Base-by-base conservation (phyloP, 1,140 invertebrate species). In the Drosophila albomicans region DNA sequence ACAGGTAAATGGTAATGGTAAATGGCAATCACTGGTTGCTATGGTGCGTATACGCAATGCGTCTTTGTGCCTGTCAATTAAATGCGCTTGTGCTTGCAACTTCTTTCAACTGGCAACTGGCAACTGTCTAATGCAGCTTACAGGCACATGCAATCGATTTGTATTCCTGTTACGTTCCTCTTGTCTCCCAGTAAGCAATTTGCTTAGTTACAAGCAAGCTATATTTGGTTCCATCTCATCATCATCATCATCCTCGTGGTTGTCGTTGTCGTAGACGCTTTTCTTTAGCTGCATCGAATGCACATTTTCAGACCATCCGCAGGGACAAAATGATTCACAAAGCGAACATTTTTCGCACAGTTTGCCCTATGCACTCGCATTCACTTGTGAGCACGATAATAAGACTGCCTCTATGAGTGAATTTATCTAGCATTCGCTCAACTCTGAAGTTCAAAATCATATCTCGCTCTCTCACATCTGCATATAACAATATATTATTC, bases 291-390 rank as follows among this genome's bases (percentile, higher is more conserved):
- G 43, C 58, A 71, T 64, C 41, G 73, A 67, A 63, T 80, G 79
- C 70, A 75, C 66, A 86, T 72, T 70, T 69, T 4, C 59, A 68
- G 28, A 13, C 32, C 59, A 71, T 67, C 82, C 45, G 48, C 75
- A 70, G 67, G 46, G 81, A 75, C 68, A 71, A 70, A 79, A 45
- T 69, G 65, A 57, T 70, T 70, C 70, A 88, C 84, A 87, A 88
- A 87, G 84, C 77, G 70, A 80, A 28, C 62, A 64, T 87, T 87
- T 87, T 73, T 78, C 80, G 80, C 84, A 87, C 77, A 88, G 70
- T 82, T 88, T 82, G 63, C 61, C 63, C 64, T 59, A 68, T 73
- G 28, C 64, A 74, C 73, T 67, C 28, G 16, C 49, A 74, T 59
- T 25, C 65, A 68, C 57, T 54, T 69, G 58, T 68, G 64, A 56